Evolutionary conservation across 2,888 invertebrate species (phyloP).

Genomic region (Eupeodes latifasciatus): DNA sequence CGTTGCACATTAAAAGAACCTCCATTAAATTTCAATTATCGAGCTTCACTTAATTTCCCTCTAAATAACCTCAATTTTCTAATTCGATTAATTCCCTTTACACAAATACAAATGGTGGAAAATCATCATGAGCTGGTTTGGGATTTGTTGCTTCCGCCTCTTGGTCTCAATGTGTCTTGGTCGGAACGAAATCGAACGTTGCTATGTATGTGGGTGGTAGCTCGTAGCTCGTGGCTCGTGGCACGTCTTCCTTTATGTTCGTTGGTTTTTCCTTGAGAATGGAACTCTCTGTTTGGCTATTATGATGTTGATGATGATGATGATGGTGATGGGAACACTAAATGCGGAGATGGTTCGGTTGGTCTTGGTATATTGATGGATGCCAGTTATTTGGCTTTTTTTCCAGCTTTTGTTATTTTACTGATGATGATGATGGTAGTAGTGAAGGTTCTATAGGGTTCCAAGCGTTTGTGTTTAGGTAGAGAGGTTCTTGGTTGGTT

Average conservation of each 20-base stretch:
- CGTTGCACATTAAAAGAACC: slow-evolving; percentile 53
- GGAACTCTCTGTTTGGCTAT: no score
- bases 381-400: slow-evolving; percentile 39
- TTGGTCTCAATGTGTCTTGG: no score
- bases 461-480: no score
- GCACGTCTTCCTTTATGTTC: slow-evolving; percentile 19
- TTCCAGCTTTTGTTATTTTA: background rate
- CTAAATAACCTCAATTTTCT: slow-evolving; percentile 73
- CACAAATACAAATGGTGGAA: slow-evolving; percentile 58
- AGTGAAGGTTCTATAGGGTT: no score
- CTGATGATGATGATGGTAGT: background rate
- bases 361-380: slow-evolving; percentile 38
- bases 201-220: background rate
- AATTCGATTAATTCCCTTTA: slow-evolving; percentile 72
- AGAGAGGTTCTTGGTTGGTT: slow-evolving; percentile 21
- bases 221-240: background rate
- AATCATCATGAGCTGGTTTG: slow-evolving; percentile 54
- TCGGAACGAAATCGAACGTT: background rate
- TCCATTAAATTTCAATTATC: slow-evolving; percentile 70
- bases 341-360: slow-evolving; percentile 2
- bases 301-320: no score
- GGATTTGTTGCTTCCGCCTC: slow-evolving; percentile 19
- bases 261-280: no score
- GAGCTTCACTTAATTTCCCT: slow-evolving; percentile 73
- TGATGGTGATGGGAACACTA: background rate